A percentile compares a stretch with the other conserved stretches of the same genome.
These are phyloP conservation scores for Vultur gryphus DNA, from an alignment of 2,797 vertebrate genomes.

Conservation along the genomic window DNA sequence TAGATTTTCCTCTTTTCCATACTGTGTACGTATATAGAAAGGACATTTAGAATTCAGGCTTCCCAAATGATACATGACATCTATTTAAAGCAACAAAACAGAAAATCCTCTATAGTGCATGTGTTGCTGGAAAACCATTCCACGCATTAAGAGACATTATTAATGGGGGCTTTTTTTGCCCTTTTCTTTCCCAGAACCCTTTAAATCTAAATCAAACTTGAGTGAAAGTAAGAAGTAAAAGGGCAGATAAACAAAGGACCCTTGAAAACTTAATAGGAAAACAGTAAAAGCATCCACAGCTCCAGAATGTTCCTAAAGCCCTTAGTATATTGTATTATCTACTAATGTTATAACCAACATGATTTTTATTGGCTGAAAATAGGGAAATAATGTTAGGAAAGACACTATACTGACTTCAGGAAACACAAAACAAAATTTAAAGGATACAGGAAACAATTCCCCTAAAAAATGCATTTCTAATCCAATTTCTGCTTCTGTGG, in stretches of 20 bases:
- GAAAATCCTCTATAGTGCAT: not conserved
- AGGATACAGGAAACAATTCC: not conserved
- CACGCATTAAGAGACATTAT: not conserved
- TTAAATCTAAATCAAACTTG: not conserved
- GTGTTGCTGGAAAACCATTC: not conserved
- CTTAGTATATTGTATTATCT: not conserved
- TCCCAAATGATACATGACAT: not conserved
- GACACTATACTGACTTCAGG: not conserved
- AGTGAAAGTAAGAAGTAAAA: not conserved
- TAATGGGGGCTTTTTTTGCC: not conserved
- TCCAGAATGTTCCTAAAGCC: not conserved
- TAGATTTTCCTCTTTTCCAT: not conserved
- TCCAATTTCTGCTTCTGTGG: not conserved
- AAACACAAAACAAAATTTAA: conserved; percentile 1
- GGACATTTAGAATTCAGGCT: not conserved
- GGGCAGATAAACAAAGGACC: not conserved
- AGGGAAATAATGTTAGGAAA: not conserved
- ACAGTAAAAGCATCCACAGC: not conserved
- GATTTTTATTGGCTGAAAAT: not conserved
- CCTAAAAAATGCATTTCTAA: conserved; percentile 1
- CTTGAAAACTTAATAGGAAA: not conserved
- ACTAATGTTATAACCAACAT: not conserved
- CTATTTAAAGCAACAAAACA: not conserved
- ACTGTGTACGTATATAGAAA: not conserved
- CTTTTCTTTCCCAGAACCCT: not conserved